Evolutionary conservation across 2,888 invertebrate genomes (phyloP).

Genomic region (Andrena bicolor): DNA sequence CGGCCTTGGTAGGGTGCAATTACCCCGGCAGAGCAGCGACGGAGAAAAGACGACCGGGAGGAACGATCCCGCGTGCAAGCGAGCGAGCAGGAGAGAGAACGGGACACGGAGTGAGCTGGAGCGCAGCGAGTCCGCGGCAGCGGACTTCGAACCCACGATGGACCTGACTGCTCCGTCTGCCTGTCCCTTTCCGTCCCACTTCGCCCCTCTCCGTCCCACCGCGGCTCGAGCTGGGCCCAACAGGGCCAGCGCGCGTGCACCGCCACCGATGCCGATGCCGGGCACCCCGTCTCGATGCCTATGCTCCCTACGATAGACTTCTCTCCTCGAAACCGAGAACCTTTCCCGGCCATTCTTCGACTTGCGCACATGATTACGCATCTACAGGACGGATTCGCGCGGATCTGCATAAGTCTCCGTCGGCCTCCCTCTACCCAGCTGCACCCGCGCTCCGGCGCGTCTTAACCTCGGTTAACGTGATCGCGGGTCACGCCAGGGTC

Average conservation of each 20-base stretch:
- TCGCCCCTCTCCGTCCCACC: not conserved
- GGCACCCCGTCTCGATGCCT: constrained; percentile 37
- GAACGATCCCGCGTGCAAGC: constrained; percentile 48
- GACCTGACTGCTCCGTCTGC: constrained; percentile 66
- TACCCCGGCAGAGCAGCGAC: constrained; percentile 81
- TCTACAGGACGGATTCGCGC: not conserved
- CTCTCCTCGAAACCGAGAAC: not conserved
- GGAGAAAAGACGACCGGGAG: constrained; percentile 61
- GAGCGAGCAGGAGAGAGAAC: constrained; percentile 22
- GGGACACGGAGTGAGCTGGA: constrained; percentile 33
- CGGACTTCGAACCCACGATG: constrained; percentile 74
- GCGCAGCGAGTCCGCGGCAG: constrained; percentile 54
- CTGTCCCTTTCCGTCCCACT: constrained; percentile 29
- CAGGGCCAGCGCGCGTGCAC: constrained; percentile 27
- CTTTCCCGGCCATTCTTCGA: not conserved
- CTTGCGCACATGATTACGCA: not conserved
- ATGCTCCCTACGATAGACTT: constrained; percentile 51
- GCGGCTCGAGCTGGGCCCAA: not conserved
- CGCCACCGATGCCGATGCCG: not conserved
- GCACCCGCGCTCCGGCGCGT: not conserved
- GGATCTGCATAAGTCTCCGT: not conserved
- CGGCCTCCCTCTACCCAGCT: not conserved
- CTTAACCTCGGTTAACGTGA: constrained; percentile 69
- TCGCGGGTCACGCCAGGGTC: constrained; percentile 65
- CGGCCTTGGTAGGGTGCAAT: constrained; percentile 85